Percentiles rank a stretch among this genome's conserved stretches.
Evolutionary conservation across 2,888 invertebrate species (phyloP).

Genomic region (Lasioglossum malachurum): DNA sequence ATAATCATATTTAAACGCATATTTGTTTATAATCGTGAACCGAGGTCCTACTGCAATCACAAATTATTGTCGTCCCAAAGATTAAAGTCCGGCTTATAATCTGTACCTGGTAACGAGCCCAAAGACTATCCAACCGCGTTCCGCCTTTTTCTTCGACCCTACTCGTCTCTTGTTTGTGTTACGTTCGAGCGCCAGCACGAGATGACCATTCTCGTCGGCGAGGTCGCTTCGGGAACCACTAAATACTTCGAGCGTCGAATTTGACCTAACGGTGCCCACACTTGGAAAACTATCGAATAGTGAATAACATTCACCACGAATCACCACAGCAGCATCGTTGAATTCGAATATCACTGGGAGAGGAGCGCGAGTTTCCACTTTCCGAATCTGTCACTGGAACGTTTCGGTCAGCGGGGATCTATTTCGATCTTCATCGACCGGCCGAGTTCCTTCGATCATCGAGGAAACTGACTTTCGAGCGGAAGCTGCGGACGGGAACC

Average conservation of each 20-base stretch:
- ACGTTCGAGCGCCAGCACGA: conserved; percentile 15
- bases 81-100: neutral
- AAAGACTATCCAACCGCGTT: neutral
- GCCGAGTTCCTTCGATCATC: conserved; percentile 15
- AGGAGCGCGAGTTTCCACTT: neutral
- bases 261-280: neutral
- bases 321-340: conserved; percentile 4
- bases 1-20: too few relatives aligned
- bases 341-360: neutral
- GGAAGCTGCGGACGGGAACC: conserved; percentile 59
- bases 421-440: neutral
- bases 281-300: neutral
- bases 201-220: conserved; percentile 35
- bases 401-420: neutral
- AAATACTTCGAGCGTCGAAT: neutral
- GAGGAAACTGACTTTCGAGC: conserved; percentile 41
- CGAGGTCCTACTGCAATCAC: too few relatives aligned
- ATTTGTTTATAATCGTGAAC: too few relatives aligned
- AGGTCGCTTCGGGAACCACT: neutral
- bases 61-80: neutral
- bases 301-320: neutral
- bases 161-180: conserved; percentile 29
- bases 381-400: neutral
- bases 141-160: neutral
- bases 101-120: conserved; percentile 22